Evolutionary conservation across 2,888 invertebrate species (phyloP).

Genomic region (Pheosia gnoma): DNA sequence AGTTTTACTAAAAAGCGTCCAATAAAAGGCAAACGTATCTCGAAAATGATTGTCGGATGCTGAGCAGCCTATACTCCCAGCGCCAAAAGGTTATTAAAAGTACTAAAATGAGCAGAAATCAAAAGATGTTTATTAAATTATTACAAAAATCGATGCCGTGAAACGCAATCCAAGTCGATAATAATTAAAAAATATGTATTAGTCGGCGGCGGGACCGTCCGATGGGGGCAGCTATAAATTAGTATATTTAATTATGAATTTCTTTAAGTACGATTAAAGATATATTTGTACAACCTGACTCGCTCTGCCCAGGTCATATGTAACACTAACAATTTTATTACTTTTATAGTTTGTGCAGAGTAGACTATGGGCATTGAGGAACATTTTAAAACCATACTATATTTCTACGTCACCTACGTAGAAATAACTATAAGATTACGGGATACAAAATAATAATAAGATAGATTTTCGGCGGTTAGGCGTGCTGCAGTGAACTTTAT

Average conservation of each 20-base stretch:
- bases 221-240: conserved; percentile 68
- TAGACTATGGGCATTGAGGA: conserved; percentile 22
- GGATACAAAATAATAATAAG: no score
- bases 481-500: no score
- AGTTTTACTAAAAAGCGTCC: no score
- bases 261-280: conserved; percentile 74
- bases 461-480: no score
- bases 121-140: conserved; percentile 26
- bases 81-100: neutral
- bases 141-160: conserved; percentile 45
- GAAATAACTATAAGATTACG: no score
- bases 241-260: conserved; percentile 81
- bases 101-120: conserved; percentile 15
- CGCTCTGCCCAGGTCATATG: conserved; percentile 72
- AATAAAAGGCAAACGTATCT: no score
- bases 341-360: conserved; percentile 69
- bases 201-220: conserved; percentile 38
- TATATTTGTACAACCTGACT: conserved; percentile 78
- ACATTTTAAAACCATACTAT: conserved; percentile 6
- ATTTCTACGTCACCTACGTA: no score
- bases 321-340: conserved; percentile 79
- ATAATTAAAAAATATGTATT: conserved; percentile 71
- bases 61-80: no score
- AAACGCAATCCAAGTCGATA: conserved; percentile 64
- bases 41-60: no score